Evolutionary conservation across 1,140 invertebrate species (phyloP), one percentile per base, ranked within the genome.

Genomic region (Solen grandis): DNA sequence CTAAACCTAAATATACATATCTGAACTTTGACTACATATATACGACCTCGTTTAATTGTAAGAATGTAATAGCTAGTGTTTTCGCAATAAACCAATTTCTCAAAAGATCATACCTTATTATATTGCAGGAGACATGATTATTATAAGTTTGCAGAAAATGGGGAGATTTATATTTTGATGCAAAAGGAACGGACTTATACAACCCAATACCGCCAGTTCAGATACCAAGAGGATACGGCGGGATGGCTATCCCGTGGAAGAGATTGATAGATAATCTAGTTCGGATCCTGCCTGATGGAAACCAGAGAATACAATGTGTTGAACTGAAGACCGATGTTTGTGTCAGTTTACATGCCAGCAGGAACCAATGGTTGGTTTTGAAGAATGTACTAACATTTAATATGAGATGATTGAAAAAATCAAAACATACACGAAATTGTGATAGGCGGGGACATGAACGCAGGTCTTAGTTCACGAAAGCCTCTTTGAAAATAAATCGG

Each of bases 161-260:
- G 27, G 19, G 22, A 62, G 31, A 62, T 62, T 1, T 4, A n/a
- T 62, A 29, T 27, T 68, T n/a, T 68, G 22, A 2, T 14, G 75
- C 19, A 4, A 78, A 68, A 52, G 63, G 16, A 68, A 52, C 35
- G 0, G 50, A 78, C 55, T 54, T 29, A 5, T 31, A 57, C 36
- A 68, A 78, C 54, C 36, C 52, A 5, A 33, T 78, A 13, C n/a
- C 52, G 3, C 75, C 63, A 54, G 13, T 35, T 5, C 50, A 78
- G 69, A 4, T 78, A 38, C 75, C 63, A 0, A 68, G 75, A 46
- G 75, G 75, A 27, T 78, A 78, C 50, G 63, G 75, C 16, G 75
- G 75, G 5, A 55, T 78, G 16, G 65, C 62, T 36, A 46, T 68
- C 22, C 25, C 69, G 31, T 78, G 54, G 63, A 66, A 69, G 19